A percentile compares a stretch with the other conserved stretches of the same genome.
Evolutionary conservation across 2,113 vertebrate species (phyloP).

Genomic region (Lampris megalopsis): DNA sequence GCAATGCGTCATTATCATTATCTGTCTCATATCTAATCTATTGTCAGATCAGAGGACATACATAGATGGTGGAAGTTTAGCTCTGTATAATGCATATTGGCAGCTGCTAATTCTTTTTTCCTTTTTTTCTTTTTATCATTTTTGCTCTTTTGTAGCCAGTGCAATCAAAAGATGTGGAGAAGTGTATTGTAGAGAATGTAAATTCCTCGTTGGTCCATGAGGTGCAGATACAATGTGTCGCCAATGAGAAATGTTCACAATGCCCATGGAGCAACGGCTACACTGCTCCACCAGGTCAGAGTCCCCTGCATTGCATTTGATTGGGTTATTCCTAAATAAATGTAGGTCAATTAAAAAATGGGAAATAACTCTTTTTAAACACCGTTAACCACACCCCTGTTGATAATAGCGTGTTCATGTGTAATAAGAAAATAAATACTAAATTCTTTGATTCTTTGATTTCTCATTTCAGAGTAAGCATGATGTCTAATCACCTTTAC

Average conservation of each 20-base stretch:
- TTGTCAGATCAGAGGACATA: too few species aligned
- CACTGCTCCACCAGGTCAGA: slow-evolving; percentile 70
- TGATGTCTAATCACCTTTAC: background rate
- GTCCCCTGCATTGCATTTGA: background rate
- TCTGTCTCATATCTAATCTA: too few species aligned
- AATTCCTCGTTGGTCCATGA: slow-evolving; percentile 63
- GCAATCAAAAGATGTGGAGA: background rate
- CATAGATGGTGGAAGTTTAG: too few species aligned
- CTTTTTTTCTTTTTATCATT: background rate
- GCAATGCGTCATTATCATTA: too few species aligned
- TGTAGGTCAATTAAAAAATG: too few species aligned
- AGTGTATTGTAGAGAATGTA: slow-evolving; percentile 30
- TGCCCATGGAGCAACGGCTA: slow-evolving; percentile 64
- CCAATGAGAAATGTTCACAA: slow-evolving; percentile 34
- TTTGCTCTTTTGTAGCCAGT: slow-evolving; percentile 17
- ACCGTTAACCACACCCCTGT: too few species aligned
- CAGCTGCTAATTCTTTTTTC: background rate
- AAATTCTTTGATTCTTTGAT: background rate
- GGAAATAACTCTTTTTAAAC: too few species aligned
- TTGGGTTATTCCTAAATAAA: too few species aligned
- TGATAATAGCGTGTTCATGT: too few species aligned
- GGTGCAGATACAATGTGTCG: slow-evolving; percentile 66
- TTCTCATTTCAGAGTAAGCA: background rate
- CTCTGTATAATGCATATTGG: background rate
- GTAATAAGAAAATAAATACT: too few species aligned